Percentiles rank a stretch among this genome's conserved stretches.
Conservation (phyloP, 2,113 vertebrate species). For the Anhinga anhinga region DNA sequence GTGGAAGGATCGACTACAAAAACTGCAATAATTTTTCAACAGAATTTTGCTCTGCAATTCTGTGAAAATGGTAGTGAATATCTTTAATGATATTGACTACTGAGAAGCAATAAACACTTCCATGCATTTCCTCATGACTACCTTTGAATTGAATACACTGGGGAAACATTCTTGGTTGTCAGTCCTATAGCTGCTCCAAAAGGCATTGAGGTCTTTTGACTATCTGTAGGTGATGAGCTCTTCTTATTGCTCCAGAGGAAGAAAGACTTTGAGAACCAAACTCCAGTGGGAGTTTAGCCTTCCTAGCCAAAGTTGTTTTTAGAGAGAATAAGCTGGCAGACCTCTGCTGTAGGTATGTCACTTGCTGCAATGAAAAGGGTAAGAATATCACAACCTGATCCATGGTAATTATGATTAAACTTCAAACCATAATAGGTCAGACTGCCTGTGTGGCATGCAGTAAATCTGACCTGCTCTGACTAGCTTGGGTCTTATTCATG, state of each 20-base stretch:
- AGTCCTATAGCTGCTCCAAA: neutral
- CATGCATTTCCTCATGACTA: neutral
- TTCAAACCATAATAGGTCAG: neutral
- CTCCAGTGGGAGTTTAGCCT: neutral
- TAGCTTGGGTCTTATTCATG: neutral
- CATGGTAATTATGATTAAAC: neutral
- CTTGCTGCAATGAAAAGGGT: neutral
- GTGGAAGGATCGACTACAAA: neutral
- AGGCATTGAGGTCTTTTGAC: neutral
- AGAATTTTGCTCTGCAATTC: neutral
- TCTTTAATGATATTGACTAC: neutral
- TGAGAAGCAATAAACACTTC: neutral
- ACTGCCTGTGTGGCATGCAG: neutral
- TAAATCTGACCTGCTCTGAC: neutral
- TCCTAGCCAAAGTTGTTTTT: neutral
- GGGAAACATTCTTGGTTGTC: neutral
- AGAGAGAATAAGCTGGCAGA: neutral
- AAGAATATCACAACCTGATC: neutral
- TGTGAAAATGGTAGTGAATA: neutral
- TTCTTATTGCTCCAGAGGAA: neutral
- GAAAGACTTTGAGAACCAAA: neutral
- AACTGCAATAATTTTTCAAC: neutral
- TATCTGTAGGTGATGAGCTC: neutral
- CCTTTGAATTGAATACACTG: neutral
- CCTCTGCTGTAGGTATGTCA: neutral